Evolutionary conservation across 1,140 invertebrate species (phyloP).

Genomic region (Meloidogyne exigua): DNA sequence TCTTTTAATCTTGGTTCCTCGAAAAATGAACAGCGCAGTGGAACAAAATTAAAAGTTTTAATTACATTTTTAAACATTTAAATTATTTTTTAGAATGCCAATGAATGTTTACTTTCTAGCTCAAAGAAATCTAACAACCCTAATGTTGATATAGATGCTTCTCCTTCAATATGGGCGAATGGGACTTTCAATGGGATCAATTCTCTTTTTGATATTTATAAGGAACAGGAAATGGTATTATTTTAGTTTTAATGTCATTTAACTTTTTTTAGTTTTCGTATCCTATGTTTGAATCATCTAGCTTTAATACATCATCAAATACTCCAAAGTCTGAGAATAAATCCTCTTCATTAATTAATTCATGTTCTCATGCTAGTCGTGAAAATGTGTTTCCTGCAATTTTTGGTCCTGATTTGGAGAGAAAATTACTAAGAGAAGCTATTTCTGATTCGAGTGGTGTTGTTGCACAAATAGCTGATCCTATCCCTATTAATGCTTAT

Average conservation of each 20-base stretch:
- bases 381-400: background rate
- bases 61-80: background rate
- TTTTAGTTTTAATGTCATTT: background rate
- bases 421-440: background rate
- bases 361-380: too few relatives aligned
- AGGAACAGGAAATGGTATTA: slow-evolving; percentile 5
- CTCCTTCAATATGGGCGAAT: slow-evolving; percentile 15
- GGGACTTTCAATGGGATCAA: slow-evolving; percentile 17
- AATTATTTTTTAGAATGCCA: background rate
- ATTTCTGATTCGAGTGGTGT: background rate
- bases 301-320: background rate
- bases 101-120: background rate
- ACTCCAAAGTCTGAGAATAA: background rate
- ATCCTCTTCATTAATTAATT: background rate
- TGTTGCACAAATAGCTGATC: background rate
- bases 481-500: slow-evolving; percentile 1
- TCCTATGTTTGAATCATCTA: background rate
- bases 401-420: background rate
- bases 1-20: background rate
- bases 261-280: background rate
- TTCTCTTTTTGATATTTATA: slow-evolving; percentile 11
- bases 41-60: slow-evolving; percentile 8
- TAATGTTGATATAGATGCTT: background rate
- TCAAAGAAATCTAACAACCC: background rate
- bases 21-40: slow-evolving; percentile 9